Base-by-base conservation (phyloP, 2,113 vertebrate species). In the Alectura lathami region DNA sequence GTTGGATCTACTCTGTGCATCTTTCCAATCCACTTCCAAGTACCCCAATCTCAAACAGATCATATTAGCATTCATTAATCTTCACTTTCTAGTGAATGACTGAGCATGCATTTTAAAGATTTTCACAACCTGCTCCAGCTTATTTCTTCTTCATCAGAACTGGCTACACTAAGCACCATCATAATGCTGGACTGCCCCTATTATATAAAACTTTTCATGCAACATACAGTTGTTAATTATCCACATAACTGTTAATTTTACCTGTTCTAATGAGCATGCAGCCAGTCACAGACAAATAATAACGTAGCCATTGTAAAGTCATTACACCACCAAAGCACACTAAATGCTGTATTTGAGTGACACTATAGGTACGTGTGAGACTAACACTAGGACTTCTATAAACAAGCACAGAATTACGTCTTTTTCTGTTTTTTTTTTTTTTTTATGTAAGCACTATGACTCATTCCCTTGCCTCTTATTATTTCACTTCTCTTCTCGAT, bases 141-240 rank as follows among this genome's bases (percentile, higher is more conserved):
- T 69, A 12, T 27, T 53, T 91, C 50, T 69, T 9, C 53, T 43
- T 56, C 13, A 29, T 30, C 11, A 77, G 53, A 42, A 60, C 43
- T 32, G 24, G 48, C 59, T 53, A 40, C 67, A 64, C 17, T 16
- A 11, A 40, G 29, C 11, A 72, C 9, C 6, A 3, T 66, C 29
- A 10, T 18, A 60, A 86, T n/a, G 74, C 0, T 47, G 20, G 6
- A 21, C 4, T 11, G 1, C 26, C 18, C 4, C 7, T 18, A 3
- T 18, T 69, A 59, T 18, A 67, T 42, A 53, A 48, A 78, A 63
- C 7, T 67, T 42, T 13, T 45, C 27, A 68, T 30, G 23, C 15
- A 47, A 47, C 20, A 27, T 7, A 11, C 3, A 64, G 7, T 76
- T 50, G 54, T 20, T 91, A 59, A 73, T 79, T 66, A 69, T 34